phyloP scores from a whole-genome alignment of 2,888 invertebrate genomes.

The Erynnis tages region DNA sequence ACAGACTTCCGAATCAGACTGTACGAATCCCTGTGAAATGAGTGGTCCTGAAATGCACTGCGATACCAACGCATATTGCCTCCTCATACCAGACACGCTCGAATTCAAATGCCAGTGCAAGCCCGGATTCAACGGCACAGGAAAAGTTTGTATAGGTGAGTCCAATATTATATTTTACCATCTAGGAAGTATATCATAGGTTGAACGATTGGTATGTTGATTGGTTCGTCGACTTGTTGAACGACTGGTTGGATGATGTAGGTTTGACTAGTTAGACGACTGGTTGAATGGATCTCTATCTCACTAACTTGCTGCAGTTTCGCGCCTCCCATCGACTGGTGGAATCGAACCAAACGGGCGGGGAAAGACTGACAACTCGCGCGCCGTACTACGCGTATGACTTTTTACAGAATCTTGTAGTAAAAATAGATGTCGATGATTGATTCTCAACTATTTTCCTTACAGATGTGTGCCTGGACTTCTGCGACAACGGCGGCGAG shows the following conservation, averaged over 20 bases:
- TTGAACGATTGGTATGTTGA: no score
- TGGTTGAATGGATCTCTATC: no score
- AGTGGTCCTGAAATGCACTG: constrained; percentile 91
- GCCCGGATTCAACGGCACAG: constrained; percentile 95
- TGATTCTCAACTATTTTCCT: no score
- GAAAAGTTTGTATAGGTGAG: constrained; percentile 86
- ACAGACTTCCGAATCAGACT: constrained; percentile 89
- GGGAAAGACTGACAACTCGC: no score
- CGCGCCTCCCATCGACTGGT: no score
- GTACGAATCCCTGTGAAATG: constrained; percentile 95
- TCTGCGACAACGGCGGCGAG: constrained; percentile 94
- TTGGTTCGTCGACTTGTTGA: not conserved
- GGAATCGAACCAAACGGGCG: no score
- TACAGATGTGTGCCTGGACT: constrained; percentile 90
- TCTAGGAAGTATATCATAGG: no score
- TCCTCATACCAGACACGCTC: constrained; percentile 90
- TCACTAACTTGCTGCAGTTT: no score
- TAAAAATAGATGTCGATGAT: no score
- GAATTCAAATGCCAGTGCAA: constrained; percentile 96
- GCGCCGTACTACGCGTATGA: no score
- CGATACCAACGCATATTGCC: constrained; percentile 92
- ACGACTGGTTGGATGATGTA: not conserved
- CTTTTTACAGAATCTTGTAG: no score
- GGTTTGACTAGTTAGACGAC: no score
- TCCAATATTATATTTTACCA: constrained; percentile 3